Percentiles rank a stretch among this genome's conserved stretches.
Evolutionary conservation across 2,797 vertebrate species (phyloP).

Genomic region (Lepidocolaptes lacrymiger): DNA sequence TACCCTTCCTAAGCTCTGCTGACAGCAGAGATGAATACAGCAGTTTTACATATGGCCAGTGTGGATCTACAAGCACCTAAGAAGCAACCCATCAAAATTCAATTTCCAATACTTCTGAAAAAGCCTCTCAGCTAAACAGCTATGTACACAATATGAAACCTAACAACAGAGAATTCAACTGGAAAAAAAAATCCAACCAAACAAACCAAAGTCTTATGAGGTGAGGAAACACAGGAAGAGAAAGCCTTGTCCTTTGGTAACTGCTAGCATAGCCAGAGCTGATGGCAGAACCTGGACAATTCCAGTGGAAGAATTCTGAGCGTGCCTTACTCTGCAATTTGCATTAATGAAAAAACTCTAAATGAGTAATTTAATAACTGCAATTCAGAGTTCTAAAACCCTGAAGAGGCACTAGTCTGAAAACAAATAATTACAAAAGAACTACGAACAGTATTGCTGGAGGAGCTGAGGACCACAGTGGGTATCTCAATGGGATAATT

Average conservation of each 20-base stretch:
- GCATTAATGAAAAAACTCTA: background rate
- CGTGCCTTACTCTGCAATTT: background rate
- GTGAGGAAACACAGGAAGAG: background rate
- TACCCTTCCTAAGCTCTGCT: background rate
- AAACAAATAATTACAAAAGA: slow-evolving; percentile 40
- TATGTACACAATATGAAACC: background rate
- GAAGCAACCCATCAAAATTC: background rate
- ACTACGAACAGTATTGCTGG: background rate
- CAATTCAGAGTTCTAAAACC: slow-evolving; percentile 4
- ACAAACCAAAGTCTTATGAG: background rate
- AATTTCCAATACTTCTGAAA: background rate
- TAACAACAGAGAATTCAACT: background rate
- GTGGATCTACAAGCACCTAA: background rate
- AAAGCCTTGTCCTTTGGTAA: background rate
- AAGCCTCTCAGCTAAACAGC: background rate
- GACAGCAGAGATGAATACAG: background rate
- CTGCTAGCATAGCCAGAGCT: background rate
- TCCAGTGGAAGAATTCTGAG: background rate
- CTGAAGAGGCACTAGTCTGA: background rate
- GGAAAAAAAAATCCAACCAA: background rate
- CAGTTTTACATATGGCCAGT: background rate
- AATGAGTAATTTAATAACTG: background rate
- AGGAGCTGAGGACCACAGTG: background rate
- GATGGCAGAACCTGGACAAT: background rate
- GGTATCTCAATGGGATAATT: slow-evolving; percentile 19